These are phyloP conservation scores for Dipodomys ordii DNA, from an alignment of 2,113 vertebrate genomes.

Conservation along the genomic window DNA sequence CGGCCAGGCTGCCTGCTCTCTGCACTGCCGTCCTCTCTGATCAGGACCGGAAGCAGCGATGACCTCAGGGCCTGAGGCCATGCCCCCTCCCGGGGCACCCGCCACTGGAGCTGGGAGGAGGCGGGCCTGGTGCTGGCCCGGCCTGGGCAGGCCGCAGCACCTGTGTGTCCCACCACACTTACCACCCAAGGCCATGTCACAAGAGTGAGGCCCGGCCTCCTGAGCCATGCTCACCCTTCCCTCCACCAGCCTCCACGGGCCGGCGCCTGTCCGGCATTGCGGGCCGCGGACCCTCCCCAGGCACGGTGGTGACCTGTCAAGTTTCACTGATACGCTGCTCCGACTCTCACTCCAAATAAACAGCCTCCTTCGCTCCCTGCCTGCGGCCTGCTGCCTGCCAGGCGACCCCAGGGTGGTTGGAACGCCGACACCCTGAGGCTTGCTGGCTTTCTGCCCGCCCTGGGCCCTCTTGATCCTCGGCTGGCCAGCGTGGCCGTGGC, in stretches of 20 bases:
- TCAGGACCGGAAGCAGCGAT: background rate
- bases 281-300: slow-evolving; percentile 78
- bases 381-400: slow-evolving; percentile 80
- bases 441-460: slow-evolving; percentile 52
- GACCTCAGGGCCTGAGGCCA: background rate
- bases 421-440: background rate
- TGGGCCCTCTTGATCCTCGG: slow-evolving; percentile 44
- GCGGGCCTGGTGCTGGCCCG: background rate
- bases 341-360: slow-evolving; percentile 85
- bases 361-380: slow-evolving; percentile 84
- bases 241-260: slow-evolving; percentile 76
- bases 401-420: background rate
- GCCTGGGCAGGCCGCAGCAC: no score
- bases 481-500: slow-evolving; percentile 43
- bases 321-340: slow-evolving; percentile 84
- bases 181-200: slow-evolving; percentile 78
- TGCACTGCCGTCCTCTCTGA: background rate
- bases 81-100: background rate
- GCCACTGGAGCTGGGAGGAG: background rate
- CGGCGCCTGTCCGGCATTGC: slow-evolving; percentile 77
- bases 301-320: slow-evolving; percentile 83
- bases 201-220: slow-evolving; percentile 72
- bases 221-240: slow-evolving; percentile 80
- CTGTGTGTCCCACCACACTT: no score
- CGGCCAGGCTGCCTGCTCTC: background rate